These are phyloP conservation scores for Lasioglossum baleicum DNA, from an alignment of 1,140 invertebrate species.

Conservation along the genomic window DNA sequence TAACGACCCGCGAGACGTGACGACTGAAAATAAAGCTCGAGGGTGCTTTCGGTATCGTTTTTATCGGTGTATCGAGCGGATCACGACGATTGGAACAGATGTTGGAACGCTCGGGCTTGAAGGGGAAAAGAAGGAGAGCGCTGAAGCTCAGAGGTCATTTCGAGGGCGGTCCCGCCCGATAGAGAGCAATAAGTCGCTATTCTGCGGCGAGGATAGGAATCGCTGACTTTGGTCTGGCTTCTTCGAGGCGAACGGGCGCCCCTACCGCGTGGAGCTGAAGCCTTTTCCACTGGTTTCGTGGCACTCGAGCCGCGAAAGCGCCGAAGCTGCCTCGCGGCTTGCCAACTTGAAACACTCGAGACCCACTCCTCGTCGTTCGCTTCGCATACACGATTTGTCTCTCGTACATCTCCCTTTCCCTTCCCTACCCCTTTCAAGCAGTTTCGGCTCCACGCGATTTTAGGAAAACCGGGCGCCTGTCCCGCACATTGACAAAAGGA, in stretches of 20 bases:
- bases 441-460: not conserved
- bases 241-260: slow-evolving; percentile 53
- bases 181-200: slow-evolving; percentile 44
- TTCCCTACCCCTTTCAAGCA: no score
- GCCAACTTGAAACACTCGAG: slow-evolving; percentile 51
- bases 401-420: not conserved
- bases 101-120: not conserved
- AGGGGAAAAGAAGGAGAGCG: not conserved
- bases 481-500: no score
- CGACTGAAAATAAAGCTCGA: not conserved
- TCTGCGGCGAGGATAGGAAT: slow-evolving; percentile 54
- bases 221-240: slow-evolving; percentile 64
- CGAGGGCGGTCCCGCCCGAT: not conserved
- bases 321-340: slow-evolving; percentile 52
- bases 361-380: slow-evolving; percentile 25
- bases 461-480: not conserved
- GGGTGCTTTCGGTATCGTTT: not conserved
- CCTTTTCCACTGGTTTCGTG: slow-evolving; percentile 43
- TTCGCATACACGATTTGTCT: slow-evolving; percentile 29
- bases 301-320: slow-evolving; percentile 55
- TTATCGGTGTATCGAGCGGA: not conserved
- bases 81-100: slow-evolving; percentile 20
- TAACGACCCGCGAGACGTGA: slow-evolving; percentile 10
- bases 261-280: slow-evolving; percentile 20
- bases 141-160: not conserved